Base-by-base conservation (phyloP, 2,113 vertebrate species). In the Atlantisia rogersi region DNA sequence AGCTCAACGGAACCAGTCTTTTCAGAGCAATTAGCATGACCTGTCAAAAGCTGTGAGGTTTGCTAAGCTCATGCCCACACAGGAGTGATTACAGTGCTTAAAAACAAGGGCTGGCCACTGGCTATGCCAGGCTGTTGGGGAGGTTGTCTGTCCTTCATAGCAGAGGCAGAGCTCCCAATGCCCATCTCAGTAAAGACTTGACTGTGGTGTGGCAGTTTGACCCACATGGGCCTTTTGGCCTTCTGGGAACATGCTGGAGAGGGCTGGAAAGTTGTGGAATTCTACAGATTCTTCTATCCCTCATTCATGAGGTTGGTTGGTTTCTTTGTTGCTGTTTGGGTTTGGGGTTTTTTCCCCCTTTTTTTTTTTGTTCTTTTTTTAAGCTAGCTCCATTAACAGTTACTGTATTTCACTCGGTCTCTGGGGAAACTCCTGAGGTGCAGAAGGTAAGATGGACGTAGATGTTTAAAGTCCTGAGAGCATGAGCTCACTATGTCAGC, bases 21-120 rank as follows among this genome's bases (percentile, higher is more conserved):
- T 92, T 58, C 71, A 77, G 79, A 90, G 39, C 64, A 46, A 92
- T 63, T 77, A 50, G 56, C 67, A 35, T 1, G 19, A 81, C 62
- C 26, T 94, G 77, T 91, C 80, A 63, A 78, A 96, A 94, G 55
- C 63, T 81, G 16, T 6, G 25, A 86, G 62, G 52, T 37, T 90
- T 90, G 63, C 53, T 73, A 53, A 92, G 15, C 39, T 83, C n/a
- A 55, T 1, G 0, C 26, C 71, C 46, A 31, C 2, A 4, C 18
- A 37, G 44, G 50, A 70, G 22, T 70, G 11, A 3, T 60, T 59
- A 39, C 12, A n/a, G 37, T 39, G 44, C 29, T 70, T 89, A 29
- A 76, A 76, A 80, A 44, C 21, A 58, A 86, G 31, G 18, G 31
- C 25, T 83, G 53, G 59, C 32, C 62, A 24, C 26, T 64, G 11